A percentile compares a stretch with the other conserved stretches of the same genome.
These are phyloP conservation scores for Cremastinae sp. DNA, from an alignment of 2,888 invertebrate genomes.

Conservation along the genomic window DNA sequence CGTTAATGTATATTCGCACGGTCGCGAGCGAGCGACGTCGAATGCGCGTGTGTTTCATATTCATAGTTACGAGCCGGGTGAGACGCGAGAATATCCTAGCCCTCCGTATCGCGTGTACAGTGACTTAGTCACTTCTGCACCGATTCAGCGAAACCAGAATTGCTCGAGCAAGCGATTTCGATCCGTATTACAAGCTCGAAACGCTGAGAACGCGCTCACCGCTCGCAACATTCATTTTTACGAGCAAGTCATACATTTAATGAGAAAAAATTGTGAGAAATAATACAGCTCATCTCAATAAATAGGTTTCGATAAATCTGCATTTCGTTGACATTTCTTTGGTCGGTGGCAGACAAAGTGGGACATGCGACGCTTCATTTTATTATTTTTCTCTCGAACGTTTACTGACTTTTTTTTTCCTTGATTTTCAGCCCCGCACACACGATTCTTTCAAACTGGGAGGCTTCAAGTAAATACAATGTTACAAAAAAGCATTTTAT, in stretches of 20 bases:
- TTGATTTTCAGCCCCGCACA: background rate
- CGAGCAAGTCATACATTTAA: background rate
- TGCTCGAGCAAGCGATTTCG: background rate
- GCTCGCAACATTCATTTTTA: background rate
- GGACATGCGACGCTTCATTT: too few species aligned
- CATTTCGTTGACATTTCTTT: too few species aligned
- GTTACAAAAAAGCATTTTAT: conserved; percentile 22
- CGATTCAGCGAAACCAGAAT: conserved; percentile 20
- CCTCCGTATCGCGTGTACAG: background rate
- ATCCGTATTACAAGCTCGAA: conserved; percentile 1
- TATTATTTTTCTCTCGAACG: too few species aligned
- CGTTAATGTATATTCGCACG: conserved; percentile 7
- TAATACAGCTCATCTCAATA: too few species aligned
- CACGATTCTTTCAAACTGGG: too few species aligned
- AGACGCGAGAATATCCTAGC: background rate
- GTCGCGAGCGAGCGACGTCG: background rate
- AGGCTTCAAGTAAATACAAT: background rate
- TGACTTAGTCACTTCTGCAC: conserved; percentile 20
- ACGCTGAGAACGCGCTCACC: background rate
- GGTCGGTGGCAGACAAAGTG: too few species aligned
- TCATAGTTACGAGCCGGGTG: background rate
- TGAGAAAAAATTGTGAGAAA: too few species aligned
- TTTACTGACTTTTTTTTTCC: background rate
- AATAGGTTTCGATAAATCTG: too few species aligned
- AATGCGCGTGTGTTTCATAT: conserved; percentile 4